Percentiles rank a stretch among this genome's conserved stretches.
These are phyloP conservation scores for Bombus cullumanus DNA, from an alignment of 1,140 invertebrate genomes.

Conservation along the genomic window DNA sequence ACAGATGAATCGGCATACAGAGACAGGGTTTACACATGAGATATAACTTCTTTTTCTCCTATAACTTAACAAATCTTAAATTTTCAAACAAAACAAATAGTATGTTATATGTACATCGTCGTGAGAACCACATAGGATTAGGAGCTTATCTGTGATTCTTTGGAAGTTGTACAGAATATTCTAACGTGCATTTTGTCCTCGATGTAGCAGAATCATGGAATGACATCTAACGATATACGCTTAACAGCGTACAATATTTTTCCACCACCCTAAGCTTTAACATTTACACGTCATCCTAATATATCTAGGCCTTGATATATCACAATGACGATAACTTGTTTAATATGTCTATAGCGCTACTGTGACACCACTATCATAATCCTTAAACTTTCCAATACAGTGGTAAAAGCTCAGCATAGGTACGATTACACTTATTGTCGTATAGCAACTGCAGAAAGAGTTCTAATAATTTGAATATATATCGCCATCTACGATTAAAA, in stretches of 20 bases:
- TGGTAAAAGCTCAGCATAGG: constrained; percentile 56
- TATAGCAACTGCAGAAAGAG: constrained; percentile 62
- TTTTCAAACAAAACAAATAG: constrained; percentile 49
- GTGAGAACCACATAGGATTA: constrained; percentile 67
- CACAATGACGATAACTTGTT: constrained; percentile 46
- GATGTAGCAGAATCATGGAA: constrained; percentile 79
- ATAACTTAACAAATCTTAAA: constrained; percentile 51
- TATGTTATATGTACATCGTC: constrained; percentile 71
- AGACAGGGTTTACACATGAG: constrained; percentile 70
- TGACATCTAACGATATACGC: constrained; percentile 75
- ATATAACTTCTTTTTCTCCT: constrained; percentile 59
- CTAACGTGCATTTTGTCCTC: constrained; percentile 66
- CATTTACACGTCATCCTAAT: constrained; percentile 60
- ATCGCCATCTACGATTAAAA: constrained; percentile 69
- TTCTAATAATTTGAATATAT: constrained; percentile 70
- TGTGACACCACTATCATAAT: constrained; percentile 70
- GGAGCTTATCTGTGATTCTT: constrained; percentile 72
- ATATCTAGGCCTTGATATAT: constrained; percentile 75
- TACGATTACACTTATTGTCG: constrained; percentile 73
- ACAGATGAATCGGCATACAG: constrained; percentile 74
- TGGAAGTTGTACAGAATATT: constrained; percentile 71
- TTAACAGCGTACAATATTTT: constrained; percentile 70
- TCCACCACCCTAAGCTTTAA: constrained; percentile 75
- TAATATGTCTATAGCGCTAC: constrained; percentile 46
- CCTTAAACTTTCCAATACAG: constrained; percentile 69